Evolutionary conservation across 2,797 vertebrate genomes (phyloP), one percentile per base, ranked within the genome.

Genomic region (Echeneis naucrates): DNA sequence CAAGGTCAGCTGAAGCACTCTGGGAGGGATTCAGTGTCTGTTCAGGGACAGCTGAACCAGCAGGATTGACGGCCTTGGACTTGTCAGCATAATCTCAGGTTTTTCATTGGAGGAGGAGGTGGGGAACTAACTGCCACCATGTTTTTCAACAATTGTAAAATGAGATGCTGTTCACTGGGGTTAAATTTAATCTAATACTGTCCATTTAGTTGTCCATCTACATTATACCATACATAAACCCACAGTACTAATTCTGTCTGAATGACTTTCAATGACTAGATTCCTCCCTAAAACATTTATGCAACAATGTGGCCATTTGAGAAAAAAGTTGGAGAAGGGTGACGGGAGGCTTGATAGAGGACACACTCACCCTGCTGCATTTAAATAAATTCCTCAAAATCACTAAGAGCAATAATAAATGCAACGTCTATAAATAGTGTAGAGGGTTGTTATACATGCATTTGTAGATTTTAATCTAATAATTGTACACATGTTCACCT

Each of bases 1-100:
- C 54, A 77, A 75, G 75, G 72, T 80, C 68, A 63, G 60, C 69
- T 38, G n/a, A 44, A 35, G 65, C 45, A 58, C 58, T 53, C 58
- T 52, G 23, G 24, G 37, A 74, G 73, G 50, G 55, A 77, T 70
- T 72, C 55, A n/a, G 60, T 59, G 60, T 67, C 59, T 40, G 59
- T 44, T 72, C 65, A 75, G 53, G 71, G 58, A 74, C 48, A 71
- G 63, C 54, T 44, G 54, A 75, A 58, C 16, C 53, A 74, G 54
- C 61, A 69, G 23, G 42, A 67, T 68, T 51, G 53, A 62, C 66
- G 27, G 6, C 37, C 68, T 45, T 32, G 21, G 72, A 55, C 33
- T 60, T 7, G 35, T 40, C 27, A 47, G 66, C 57, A 30, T 47
- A 56, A 66, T 47, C 24, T 50, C 1, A 24, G 4, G 59, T 54